phyloP scores from a whole-genome alignment of 1,140 invertebrate species.

The Argopecten irradians region DNA sequence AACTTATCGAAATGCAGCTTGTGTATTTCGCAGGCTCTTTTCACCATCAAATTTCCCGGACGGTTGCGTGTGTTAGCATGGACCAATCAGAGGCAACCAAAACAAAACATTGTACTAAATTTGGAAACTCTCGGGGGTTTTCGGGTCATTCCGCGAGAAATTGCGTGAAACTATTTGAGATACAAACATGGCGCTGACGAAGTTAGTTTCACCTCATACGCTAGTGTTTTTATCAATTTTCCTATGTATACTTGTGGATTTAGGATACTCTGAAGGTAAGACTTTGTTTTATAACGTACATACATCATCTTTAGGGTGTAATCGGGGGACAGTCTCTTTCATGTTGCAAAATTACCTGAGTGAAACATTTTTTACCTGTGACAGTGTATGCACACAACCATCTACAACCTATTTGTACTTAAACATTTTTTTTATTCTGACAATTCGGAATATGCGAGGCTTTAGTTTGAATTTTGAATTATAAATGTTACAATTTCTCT shows the following conservation, averaged over 20 bases:
- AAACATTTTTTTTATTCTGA: too few relatives aligned
- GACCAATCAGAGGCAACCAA: constrained; percentile 28
- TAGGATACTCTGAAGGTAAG: constrained; percentile 47
- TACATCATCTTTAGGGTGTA: neutral
- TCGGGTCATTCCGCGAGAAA: constrained; percentile 29
- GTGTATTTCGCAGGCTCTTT: constrained; percentile 2
- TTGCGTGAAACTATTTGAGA: constrained; percentile 37
- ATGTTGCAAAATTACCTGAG: neutral
- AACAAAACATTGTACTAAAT: constrained; percentile 33
- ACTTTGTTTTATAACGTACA: neutral
- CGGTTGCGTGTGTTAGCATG: neutral
- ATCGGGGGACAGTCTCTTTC: neutral
- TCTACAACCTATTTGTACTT: too few relatives aligned
- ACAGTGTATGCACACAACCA: neutral
- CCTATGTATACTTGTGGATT: constrained; percentile 45
- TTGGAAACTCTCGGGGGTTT: constrained; percentile 48
- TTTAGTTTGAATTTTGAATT: too few relatives aligned
- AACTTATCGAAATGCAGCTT: constrained; percentile 8
- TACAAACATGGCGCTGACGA: constrained; percentile 49
- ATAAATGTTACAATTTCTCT: too few relatives aligned
- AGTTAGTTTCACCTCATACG: constrained; percentile 30
- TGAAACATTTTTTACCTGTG: constrained; percentile 2
- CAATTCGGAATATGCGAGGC: too few relatives aligned
- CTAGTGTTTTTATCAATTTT: constrained; percentile 41
- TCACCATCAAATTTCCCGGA: constrained; percentile 43